Evolutionary conservation across 2,113 vertebrate species (phyloP), one percentile per base, ranked within the genome.

Genomic region (Perognathus longimembris): DNA sequence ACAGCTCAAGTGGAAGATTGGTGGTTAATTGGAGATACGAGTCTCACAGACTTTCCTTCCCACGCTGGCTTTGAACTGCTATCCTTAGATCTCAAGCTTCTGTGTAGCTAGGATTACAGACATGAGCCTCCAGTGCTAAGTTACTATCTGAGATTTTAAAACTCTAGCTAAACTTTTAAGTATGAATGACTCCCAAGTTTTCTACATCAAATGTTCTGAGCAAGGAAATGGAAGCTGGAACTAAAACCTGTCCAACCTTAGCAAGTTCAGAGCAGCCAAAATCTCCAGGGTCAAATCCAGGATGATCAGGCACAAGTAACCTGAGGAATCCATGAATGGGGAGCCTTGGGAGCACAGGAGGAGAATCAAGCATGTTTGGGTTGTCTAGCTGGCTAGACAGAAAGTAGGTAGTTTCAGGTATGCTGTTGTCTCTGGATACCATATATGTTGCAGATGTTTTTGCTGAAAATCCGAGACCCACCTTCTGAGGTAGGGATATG

Each of bases 191-290:
- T 50, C n/a, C 7, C 20, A 66, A 28, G 50, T 61, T 90, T 71
- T 71, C 57, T 54, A 5, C 7, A 71, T 57, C 64, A 71, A 61
- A 30, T 32, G 20, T 54, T 94, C 70, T 80, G 42, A 92, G 71
- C 14, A 26, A 40, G n/a, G 36, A 89, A 78, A 88, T 42, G 30
- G 85, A 88, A 85, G n/a, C 63, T n/a, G 64, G 87, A 85, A 90
- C 21, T 57, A 28, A 69, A 94, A 74, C 28, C 28, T 28, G 6
- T 28, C 32, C 9, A 63, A 24, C n/a, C 32, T 92, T 50, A 74
- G 38, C 18, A 69, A 40, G 67, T 61, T 94, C 88, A 76, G 21
- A 38, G 5, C 42, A 64, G 59, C 38, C 69, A 42, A 59, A 34
- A 30, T 85, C 7, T 50, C 30, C 1, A 17, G 63, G 66, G 30